phyloP scores from a whole-genome alignment of 2,113 vertebrate genomes.

The Passer domesticus region DNA sequence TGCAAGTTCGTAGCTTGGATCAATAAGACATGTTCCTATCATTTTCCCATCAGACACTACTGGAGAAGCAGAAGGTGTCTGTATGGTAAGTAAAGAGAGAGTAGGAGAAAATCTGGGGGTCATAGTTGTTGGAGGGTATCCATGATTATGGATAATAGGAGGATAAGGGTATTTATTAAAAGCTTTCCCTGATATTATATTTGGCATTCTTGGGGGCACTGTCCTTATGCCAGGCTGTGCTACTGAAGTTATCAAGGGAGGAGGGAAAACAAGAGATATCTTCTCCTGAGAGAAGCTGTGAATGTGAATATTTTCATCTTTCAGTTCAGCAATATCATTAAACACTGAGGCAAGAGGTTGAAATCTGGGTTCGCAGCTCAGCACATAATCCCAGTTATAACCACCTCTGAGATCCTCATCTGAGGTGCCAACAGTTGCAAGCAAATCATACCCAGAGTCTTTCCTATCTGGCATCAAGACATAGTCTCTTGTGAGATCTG shows the following conservation, averaged over 20 bases:
- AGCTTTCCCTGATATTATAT: slow-evolving; percentile 52
- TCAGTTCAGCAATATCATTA: slow-evolving; percentile 85
- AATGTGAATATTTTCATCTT: slow-evolving; percentile 77
- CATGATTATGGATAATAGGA: slow-evolving; percentile 70
- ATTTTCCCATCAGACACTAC: slow-evolving; percentile 72
- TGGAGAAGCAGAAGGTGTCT: slow-evolving; percentile 78
- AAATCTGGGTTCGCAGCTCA: slow-evolving; percentile 88
- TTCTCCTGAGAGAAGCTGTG: slow-evolving; percentile 71
- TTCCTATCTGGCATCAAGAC: slow-evolving; percentile 56
- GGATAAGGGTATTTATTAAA: slow-evolving; percentile 74
- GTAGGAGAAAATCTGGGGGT: slow-evolving; percentile 86
- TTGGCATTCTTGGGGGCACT: slow-evolving; percentile 81
- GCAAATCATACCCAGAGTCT: slow-evolving; percentile 45
- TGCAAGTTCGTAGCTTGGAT: slow-evolving; percentile 63
- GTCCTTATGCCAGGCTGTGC: slow-evolving; percentile 87
- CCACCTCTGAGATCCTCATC: slow-evolving; percentile 62
- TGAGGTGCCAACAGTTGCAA: slow-evolving; percentile 61
- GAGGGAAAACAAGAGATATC: slow-evolving; percentile 79
- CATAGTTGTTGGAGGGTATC: slow-evolving; percentile 77
- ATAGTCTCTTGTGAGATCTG: slow-evolving; percentile 63
- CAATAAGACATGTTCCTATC: slow-evolving; percentile 53
- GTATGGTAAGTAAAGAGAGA: slow-evolving; percentile 80
- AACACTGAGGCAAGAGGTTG: slow-evolving; percentile 87
- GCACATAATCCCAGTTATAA: slow-evolving; percentile 79
- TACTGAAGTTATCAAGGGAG: slow-evolving; percentile 88